phyloP scores from a whole-genome alignment of 2,113 vertebrate genomes.

The Amphilophus citrinellus region DNA sequence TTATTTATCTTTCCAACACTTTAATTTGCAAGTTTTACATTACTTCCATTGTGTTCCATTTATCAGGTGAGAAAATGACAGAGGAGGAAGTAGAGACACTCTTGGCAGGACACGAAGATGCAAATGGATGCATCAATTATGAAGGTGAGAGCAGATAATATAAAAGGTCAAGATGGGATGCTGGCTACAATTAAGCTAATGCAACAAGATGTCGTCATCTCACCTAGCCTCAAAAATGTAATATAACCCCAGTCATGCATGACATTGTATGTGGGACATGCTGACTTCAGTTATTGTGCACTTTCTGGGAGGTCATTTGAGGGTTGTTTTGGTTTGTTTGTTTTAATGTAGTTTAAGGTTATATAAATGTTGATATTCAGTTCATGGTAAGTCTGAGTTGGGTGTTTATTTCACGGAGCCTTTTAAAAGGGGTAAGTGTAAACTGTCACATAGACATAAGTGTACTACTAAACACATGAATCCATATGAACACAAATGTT shows the following conservation, averaged over 20 bases:
- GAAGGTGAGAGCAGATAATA: constrained; percentile 84
- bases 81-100: constrained; percentile 95
- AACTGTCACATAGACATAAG: background rate
- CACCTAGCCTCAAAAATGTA: background rate
- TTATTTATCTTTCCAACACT: background rate
- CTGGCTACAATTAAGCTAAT: background rate
- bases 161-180: background rate
- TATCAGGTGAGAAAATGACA: constrained; percentile 93
- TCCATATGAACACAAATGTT: background rate
- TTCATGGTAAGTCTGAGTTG: background rate
- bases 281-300: background rate
- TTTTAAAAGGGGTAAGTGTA: background rate
- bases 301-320: background rate
- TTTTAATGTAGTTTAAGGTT: background rate
- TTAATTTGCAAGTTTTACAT: background rate
- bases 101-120: constrained; percentile 92
- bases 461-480: background rate
- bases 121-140: constrained; percentile 96
- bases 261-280: background rate
- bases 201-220: background rate
- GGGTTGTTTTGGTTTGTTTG: too few relatives aligned
- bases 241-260: background rate
- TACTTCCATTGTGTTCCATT: background rate
- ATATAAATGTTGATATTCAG: background rate
- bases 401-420: background rate